These are phyloP conservation scores for Hydractinia symbiolongicarpus DNA, from an alignment of 30 jellyfish, hydroid and myxozoan species.

Conservation along the genomic window DNA sequence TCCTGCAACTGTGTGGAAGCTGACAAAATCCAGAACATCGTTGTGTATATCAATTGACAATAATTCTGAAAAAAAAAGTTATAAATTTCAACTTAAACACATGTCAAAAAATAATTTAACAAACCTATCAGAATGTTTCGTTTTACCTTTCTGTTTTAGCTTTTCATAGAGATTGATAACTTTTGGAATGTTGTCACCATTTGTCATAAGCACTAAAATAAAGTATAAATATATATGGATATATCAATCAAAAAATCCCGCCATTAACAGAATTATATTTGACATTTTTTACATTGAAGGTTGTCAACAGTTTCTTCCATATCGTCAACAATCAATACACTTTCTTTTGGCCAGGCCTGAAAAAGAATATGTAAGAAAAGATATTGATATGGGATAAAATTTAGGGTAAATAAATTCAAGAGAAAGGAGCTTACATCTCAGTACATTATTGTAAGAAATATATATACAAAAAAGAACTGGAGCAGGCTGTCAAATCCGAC, in stretches of 20 bases:
- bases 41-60: constrained; percentile 29
- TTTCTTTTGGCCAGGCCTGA: constrained; percentile 34
- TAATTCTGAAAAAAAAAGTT: constrained; percentile 1
- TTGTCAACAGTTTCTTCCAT: constrained; percentile 32
- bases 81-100: neutral
- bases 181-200: neutral
- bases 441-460: no score
- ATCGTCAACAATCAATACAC: neutral
- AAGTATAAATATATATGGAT: neutral
- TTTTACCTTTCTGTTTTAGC: constrained; percentile 10
- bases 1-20: constrained; percentile 35
- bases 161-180: constrained; percentile 19
- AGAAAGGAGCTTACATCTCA: no score
- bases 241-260: neutral
- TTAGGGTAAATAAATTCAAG: no score
- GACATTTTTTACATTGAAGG: neutral
- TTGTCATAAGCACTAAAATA: constrained; percentile 4
- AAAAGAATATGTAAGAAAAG: neutral
- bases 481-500: no score
- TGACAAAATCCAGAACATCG: constrained; percentile 58
- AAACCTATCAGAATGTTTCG: no score
- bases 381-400: neutral
- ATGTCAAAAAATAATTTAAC: neutral
- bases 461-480: no score
- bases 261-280: neutral